Percentiles rank a stretch among this genome's conserved stretches.
These are phyloP conservation scores for Ophion obscuratus DNA, from an alignment of 2,888 invertebrate species.

Conservation along the genomic window DNA sequence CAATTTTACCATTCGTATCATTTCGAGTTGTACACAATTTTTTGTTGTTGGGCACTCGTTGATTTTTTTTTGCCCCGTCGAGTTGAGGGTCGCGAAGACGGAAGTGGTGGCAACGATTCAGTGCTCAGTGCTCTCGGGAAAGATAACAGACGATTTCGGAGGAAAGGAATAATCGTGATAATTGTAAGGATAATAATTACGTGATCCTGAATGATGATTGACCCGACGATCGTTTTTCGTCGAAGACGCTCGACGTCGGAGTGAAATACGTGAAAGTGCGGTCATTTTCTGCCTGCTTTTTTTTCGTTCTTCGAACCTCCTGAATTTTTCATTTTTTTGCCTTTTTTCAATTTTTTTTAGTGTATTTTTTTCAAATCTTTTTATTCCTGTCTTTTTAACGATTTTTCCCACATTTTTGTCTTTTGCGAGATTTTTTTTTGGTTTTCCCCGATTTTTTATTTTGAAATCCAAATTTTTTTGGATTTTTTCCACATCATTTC, in stretches of 20 bases:
- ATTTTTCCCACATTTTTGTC: not conserved
- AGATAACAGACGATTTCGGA: too few relatives aligned
- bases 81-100: too few relatives aligned
- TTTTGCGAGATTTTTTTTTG: not conserved
- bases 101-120: too few relatives aligned
- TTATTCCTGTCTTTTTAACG: not conserved
- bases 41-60: conserved; percentile 54
- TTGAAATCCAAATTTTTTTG: too few relatives aligned
- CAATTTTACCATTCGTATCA: not conserved
- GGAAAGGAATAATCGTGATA: too few relatives aligned
- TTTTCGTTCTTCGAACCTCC: not conserved
- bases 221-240: not conserved
- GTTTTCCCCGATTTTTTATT: too few relatives aligned
- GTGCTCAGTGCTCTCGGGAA: too few relatives aligned
- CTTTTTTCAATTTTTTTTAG: not conserved
- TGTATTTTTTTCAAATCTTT: not conserved
- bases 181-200: too few relatives aligned
- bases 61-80: too few relatives aligned
- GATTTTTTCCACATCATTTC: too few relatives aligned
- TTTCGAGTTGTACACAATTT: conserved; percentile 43
- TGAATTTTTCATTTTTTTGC: not conserved
- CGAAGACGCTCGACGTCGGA: not conserved
- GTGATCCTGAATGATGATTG: not conserved
- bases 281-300: not conserved
- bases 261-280: not conserved